Evolutionary conservation across 1,140 invertebrate genomes (phyloP), one percentile per base, ranked within the genome.

Genomic region (Caerostris darwini): DNA sequence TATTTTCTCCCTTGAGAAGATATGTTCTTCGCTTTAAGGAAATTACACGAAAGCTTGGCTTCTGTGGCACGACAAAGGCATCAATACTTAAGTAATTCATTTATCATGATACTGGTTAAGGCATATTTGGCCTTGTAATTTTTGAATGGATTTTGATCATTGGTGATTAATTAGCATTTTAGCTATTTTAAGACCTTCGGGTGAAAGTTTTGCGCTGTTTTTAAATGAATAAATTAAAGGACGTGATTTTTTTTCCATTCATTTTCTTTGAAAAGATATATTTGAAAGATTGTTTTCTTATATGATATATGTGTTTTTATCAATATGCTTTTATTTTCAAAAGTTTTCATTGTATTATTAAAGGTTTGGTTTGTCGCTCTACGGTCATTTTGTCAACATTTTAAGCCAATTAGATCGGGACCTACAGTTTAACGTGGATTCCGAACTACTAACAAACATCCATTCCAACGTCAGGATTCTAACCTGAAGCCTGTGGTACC

Each of bases 41-140:
- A 77, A 77, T 8, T 12, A 12, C 71, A 77, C 71, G 71, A 77
- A 50, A 19, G 50, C 71, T 50, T 50, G 34, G 71, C 71, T 77
- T 85, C 83, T 59, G n/a, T n/a, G n/a, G 34, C 83, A 85, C 83
- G 83, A 85, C 19, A 58, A 3, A 57, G 57, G 83, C 56, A 85
- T 85, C 56, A 85, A 56, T 85, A 53, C 34, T 85, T 85, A 34
- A n/a, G 34, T 59, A 59, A 58, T 85, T 85, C 83, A 85, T 85
- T 17, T 77, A 85, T 19, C 83, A 58, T 19, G 19, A 85, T 14
- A n/a, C 57, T 59, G 83, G 17, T 58, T 85, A 57, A 85, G 58
- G 83, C 50, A 5, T 59, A 34, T 85, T 85, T 59, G 56, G 19
- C 83, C 83, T 85, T 85, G 83, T 59, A 85, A 85, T 59, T 85